Evolutionary conservation across 1,140 invertebrate genomes (phyloP).

Genomic region (Drosophila burlai): DNA sequence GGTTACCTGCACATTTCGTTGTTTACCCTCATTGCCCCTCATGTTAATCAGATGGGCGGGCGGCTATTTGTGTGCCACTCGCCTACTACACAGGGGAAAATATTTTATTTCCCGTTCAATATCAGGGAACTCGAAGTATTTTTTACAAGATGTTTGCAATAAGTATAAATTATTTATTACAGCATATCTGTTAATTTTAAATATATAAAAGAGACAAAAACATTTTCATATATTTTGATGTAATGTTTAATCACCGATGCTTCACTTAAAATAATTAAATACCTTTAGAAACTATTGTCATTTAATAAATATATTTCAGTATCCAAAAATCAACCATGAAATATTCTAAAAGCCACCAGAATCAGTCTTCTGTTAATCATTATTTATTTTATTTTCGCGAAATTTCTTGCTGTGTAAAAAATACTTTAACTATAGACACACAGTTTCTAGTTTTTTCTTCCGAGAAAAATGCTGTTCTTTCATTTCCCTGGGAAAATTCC

Average conservation of each 20-base stretch:
- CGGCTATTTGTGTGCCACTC: slow-evolving; percentile 42
- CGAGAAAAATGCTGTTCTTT: slow-evolving; percentile 24
- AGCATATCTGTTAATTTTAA: no score
- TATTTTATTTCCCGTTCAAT: not conserved
- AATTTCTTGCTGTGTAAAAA: not conserved
- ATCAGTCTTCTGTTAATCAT: not conserved
- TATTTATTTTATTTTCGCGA: no score
- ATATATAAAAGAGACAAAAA: no score
- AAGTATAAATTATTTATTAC: no score
- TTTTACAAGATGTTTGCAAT: not conserved
- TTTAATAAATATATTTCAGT: not conserved
- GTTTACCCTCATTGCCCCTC: slow-evolving; percentile 55
- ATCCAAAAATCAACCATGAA: not conserved
- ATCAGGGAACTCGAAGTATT: not conserved
- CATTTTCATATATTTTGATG: not conserved
- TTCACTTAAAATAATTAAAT: not conserved
- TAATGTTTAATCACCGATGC: not conserved
- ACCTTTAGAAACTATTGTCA: not conserved
- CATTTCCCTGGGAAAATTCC: slow-evolving; percentile 13
- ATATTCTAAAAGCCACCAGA: not conserved
- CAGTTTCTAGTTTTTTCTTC: not conserved
- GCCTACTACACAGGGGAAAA: not conserved
- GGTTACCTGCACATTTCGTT: slow-evolving; percentile 64
- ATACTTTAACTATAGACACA: not conserved
- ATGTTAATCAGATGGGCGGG: slow-evolving; percentile 61